Conservation (phyloP, 1,140 invertebrate genomes). For the Drosophila mojavensis region DNA sequence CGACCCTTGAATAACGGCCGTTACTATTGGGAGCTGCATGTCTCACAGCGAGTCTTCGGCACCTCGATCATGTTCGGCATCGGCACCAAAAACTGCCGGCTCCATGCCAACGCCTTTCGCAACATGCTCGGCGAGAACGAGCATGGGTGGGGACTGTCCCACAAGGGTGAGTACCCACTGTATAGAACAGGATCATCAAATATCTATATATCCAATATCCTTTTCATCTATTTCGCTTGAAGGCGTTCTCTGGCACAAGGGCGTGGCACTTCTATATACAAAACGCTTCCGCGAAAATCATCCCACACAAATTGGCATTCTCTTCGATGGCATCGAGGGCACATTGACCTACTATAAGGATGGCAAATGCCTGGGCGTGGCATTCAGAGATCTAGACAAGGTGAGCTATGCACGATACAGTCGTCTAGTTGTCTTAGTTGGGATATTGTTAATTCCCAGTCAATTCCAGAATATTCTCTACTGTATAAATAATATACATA, state of each 20-base stretch:
- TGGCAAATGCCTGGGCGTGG: conserved; percentile 87
- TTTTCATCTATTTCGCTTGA: not conserved
- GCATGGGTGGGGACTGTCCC: conserved; percentile 90
- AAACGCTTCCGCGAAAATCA: conserved; percentile 89
- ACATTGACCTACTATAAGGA: conserved; percentile 91
- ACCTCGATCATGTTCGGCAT: conserved; percentile 92
- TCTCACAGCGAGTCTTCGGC: conserved; percentile 89
- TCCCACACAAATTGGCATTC: conserved; percentile 87
- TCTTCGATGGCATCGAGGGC: conserved; percentile 89
- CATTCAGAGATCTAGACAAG: conserved; percentile 86
- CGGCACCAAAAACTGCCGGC: conserved; percentile 86
- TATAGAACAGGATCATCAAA: not conserved
- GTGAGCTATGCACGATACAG: conserved; percentile 62
- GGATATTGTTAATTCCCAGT: too few relatives aligned
- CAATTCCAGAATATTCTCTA: too few relatives aligned
- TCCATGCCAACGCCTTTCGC: conserved; percentile 88
- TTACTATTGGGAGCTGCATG: conserved; percentile 89
- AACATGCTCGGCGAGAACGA: conserved; percentile 90
- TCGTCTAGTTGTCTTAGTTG: too few relatives aligned
- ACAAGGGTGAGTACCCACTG: conserved; percentile 85
- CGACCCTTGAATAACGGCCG: conserved; percentile 87
- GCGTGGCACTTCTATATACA: conserved; percentile 87
- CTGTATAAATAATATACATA: not conserved
- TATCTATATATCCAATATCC: not conserved
- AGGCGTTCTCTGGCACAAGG: conserved; percentile 88